Evolutionary conservation across 2,888 invertebrate genomes (phyloP).

Genomic region (Drosophila tanythrix): DNA sequence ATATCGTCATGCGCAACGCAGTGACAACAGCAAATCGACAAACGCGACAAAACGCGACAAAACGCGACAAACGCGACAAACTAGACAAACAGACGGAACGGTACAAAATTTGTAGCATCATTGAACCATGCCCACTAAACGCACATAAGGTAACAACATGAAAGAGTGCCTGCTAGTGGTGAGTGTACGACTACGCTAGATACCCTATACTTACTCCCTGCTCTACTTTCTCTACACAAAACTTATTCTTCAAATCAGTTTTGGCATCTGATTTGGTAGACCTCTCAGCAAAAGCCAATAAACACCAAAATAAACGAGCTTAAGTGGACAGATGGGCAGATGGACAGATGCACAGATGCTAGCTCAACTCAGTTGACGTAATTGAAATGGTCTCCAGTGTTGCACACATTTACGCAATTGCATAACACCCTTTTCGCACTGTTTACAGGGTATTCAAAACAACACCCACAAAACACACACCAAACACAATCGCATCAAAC

Average conservation of each 20-base stretch:
- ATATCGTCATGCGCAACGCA: conserved; percentile 78
- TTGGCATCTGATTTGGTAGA: neutral
- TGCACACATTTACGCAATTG: neutral
- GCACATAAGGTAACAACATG: neutral
- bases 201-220: neutral
- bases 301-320: neutral
- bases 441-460: conserved; percentile 31
- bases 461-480: conserved; percentile 39
- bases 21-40: conserved; percentile 70
- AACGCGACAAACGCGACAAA: conserved; percentile 27
- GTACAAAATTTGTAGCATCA: conserved; percentile 7
- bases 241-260: neutral
- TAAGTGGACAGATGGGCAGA: too few relatives aligned
- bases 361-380: neutral
- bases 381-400: neutral
- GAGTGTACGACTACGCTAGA: neutral
- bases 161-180: neutral
- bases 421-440: neutral
- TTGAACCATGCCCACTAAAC: neutral
- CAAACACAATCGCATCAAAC: neutral
- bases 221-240: neutral
- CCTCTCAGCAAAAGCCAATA: neutral
- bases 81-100: conserved; percentile 26
- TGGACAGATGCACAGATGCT: neutral
- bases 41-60: conserved; percentile 26